These are phyloP conservation scores for Plebejus argus DNA, from an alignment of 2,888 invertebrate genomes.

Conservation along the genomic window DNA sequence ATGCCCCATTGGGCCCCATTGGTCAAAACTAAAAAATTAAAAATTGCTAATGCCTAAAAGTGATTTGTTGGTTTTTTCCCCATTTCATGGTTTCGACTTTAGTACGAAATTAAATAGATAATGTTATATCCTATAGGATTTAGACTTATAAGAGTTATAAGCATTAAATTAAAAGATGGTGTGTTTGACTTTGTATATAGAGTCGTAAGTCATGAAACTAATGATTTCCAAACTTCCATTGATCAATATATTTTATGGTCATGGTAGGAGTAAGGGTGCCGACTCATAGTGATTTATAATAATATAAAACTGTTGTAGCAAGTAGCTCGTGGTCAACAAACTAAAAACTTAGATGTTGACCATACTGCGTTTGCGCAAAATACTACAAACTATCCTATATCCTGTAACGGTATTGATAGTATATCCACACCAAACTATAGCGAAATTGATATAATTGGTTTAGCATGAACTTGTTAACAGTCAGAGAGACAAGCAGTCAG, in stretches of 20 bases:
- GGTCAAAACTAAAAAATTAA: too few relatives aligned
- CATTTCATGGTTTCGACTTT: background rate
- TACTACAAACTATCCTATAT: too few relatives aligned
- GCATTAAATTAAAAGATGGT: background rate
- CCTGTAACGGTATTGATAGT: too few relatives aligned
- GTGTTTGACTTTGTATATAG: background rate
- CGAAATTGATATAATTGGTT: too few relatives aligned
- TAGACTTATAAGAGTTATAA: too few relatives aligned
- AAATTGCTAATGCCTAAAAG: background rate
- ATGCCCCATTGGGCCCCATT: too few relatives aligned
- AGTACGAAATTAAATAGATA: background rate
- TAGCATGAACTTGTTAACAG: too few relatives aligned
- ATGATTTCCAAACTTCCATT: background rate
- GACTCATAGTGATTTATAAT: background rate
- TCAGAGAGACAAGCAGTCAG: too few relatives aligned
- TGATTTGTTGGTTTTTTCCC: background rate
- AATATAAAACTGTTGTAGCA: background rate
- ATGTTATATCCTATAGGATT: background rate
- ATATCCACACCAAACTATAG: too few relatives aligned
- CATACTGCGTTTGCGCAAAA: too few relatives aligned
- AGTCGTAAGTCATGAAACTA: background rate
- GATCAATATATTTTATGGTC: constrained; percentile 12
- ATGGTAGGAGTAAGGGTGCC: background rate
- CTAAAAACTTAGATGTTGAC: too few relatives aligned
- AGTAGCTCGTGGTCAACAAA: background rate